Evolutionary conservation across 1,140 invertebrate genomes (phyloP).

Genomic region (Bombus vancouverensis): DNA sequence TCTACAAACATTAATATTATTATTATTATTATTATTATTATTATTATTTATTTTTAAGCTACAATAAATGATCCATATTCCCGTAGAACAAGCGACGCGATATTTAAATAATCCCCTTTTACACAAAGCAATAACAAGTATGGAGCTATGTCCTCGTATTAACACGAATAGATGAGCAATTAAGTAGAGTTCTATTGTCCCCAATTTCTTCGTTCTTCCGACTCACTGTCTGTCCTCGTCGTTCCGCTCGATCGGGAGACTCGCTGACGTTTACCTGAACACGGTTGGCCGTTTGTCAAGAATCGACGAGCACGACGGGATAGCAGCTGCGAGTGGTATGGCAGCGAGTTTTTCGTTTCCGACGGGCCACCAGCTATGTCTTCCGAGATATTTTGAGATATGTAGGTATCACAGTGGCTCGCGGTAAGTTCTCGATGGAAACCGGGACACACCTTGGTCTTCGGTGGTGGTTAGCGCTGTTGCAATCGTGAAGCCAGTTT

Average conservation of each 20-base stretch:
- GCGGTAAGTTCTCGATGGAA: slow-evolving; percentile 3
- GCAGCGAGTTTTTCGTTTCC: neutral
- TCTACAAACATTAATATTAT: no score
- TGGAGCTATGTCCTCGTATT: no score
- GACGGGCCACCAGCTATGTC: neutral
- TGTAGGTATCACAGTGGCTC: neutral
- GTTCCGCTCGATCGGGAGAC: no score
- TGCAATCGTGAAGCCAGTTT: neutral
- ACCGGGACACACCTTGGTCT: slow-evolving; percentile 15
- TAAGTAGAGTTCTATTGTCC: neutral
- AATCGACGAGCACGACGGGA: slow-evolving; percentile 24
- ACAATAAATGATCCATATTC: no score
- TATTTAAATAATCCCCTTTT: no score
- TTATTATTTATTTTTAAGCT: no score
- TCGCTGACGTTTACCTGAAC: neutral
- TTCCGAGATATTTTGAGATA: slow-evolving; percentile 35
- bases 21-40: no score
- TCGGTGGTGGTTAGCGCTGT: neutral
- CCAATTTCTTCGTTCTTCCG: neutral
- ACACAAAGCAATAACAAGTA: no score
- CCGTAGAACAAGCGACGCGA: no score
- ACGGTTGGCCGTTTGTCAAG: slow-evolving; percentile 18
- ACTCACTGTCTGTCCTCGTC: no score
- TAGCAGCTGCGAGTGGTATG: neutral
- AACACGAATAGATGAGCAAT: neutral